Base-by-base conservation (phyloP, 2,113 vertebrate species). In the Ophiodon elongatus region DNA sequence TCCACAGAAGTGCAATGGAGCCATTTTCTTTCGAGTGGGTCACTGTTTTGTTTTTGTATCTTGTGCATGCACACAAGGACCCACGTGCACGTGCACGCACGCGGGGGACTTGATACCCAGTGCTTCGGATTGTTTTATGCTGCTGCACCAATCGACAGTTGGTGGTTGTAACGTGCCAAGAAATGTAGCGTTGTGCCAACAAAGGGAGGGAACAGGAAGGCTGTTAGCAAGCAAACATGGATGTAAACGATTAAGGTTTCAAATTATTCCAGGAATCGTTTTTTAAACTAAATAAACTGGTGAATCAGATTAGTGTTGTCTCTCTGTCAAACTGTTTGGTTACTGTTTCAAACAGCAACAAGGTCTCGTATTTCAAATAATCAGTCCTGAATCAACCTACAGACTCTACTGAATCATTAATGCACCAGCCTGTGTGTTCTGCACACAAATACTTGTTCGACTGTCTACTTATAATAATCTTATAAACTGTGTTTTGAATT, bases 381-480 rank as follows among this genome's bases (percentile, higher is more conserved):
- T 62, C 19, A 47, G 29, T 65, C 4, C 43, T 80, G 39, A 59
- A 64, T 73, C 15, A 33, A 29, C 29, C 8, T 19, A 29, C 50
- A 23, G 39, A 66, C 41, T 43, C 43, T 45, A 1, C 45, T 19
- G 76, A 80, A 88, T 88, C 27, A 71, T 87, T 79, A 68, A 70
- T 19, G 65, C 69, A 50, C 19, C 31, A 3, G 45, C 56, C 21
- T 59, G 29, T 74, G 23, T 29, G 37, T 37, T 67, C n/a, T 15
- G 65, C 29, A 8, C 8, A 52, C 23, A 79, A 59, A n/a, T 4
- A 50, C 21, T 37, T 57, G 21, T 29, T 68, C 14, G 19, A 54
- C 13, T 64, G 25, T 68, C 11, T n/a, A 9, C 35, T 35, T 54
- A 2, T 15, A n/a, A 25, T 59, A 60, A 76, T 43, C 29, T 33